Percentiles rank a stretch among this genome's conserved stretches.
Conservation (phyloP, 2,888 invertebrate species). For the Leptothorax acervorum region DNA sequence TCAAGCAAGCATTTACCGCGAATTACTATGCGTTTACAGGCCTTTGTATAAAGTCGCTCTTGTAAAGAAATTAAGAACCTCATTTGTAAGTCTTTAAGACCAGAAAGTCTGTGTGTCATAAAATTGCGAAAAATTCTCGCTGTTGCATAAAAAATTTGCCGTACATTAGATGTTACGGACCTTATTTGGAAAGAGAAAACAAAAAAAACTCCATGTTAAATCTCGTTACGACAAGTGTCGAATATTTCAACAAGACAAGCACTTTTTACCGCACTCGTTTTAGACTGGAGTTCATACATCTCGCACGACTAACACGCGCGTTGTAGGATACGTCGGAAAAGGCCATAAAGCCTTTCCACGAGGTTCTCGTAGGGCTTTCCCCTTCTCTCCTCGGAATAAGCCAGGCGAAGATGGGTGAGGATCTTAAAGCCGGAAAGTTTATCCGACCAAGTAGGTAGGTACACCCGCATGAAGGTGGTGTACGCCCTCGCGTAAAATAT, state of each 20-base stretch:
- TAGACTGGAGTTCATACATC: conserved; percentile 47
- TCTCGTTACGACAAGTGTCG: conserved; percentile 21
- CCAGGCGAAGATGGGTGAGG: conserved; percentile 46
- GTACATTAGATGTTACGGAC: neutral
- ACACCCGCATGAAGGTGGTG: conserved; percentile 59
- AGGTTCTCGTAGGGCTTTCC: conserved; percentile 67
- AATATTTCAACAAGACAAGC: conserved; percentile 55
- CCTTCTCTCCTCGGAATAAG: conserved; percentile 50
- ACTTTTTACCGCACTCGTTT: conserved; percentile 40
- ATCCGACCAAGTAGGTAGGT: conserved; percentile 71
- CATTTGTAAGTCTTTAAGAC: conserved; percentile 3
- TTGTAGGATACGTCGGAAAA: conserved; percentile 50
- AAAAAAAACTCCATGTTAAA: neutral
- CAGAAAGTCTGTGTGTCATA: neutral
- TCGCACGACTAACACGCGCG: conserved; percentile 26
- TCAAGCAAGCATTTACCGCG: neutral
- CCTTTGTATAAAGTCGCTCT: neutral
- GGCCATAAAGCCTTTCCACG: conserved; percentile 67
- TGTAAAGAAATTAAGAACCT: conserved; percentile 6
- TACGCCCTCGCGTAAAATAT: conserved; percentile 64
- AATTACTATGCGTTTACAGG: conserved; percentile 16
- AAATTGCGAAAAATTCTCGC: neutral
- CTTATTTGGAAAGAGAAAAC: neutral
- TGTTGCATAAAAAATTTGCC: neutral
- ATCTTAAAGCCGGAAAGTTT: conserved; percentile 74